Evolutionary conservation across 2,797 vertebrate genomes (phyloP), one percentile per base, ranked within the genome.

Genomic region (Eidolon dupreanum): DNA sequence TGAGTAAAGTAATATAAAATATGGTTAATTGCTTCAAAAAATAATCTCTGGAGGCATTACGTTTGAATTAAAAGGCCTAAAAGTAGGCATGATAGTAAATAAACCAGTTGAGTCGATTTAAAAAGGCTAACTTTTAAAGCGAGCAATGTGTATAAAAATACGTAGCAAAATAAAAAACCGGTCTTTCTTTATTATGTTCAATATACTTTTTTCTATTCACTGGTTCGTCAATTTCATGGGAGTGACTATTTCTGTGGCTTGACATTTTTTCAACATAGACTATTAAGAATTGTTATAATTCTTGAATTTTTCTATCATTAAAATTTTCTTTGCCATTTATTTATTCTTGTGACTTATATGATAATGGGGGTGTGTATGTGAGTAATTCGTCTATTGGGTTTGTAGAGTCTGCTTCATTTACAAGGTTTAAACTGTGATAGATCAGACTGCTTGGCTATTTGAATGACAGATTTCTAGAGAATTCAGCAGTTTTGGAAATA

Each of bases 1-100:
- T 61, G 89, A 70, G 70, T 55, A 85, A 43, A 53, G 28, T 13
- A 63, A 63, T 71, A 43, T 41, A 75, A 85, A 66, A 63, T 36
- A 75, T 22, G 38, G 43, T 19, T 91, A 73, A n/a, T 68, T n/a
- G 68, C 38, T 85, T 77, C 46, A 33, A 59, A 79, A 87, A 68
- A 51, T 57, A 88, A 86, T 78, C 73, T 91, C 88, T 79, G 43
- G 33, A 51, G 55, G 33, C 8, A 43, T 65, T 33, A 43, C 57
- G 31, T 88, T 77, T 93, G 16, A 95, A 92, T 78, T 90, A 71
- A 81, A 95, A 61, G 63, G 16, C 46, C 55, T 66, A 57, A 73
- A 66, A 82, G 38, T 6, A 89, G 53, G 12, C 33, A 31, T 49
- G 28, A 1, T 4, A 88, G 71, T 86, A 73, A 95, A 90, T 49